These are phyloP conservation scores for Ptilonorhynchus violaceus DNA, from an alignment of 2,113 vertebrate genomes.

Conservation along the genomic window DNA sequence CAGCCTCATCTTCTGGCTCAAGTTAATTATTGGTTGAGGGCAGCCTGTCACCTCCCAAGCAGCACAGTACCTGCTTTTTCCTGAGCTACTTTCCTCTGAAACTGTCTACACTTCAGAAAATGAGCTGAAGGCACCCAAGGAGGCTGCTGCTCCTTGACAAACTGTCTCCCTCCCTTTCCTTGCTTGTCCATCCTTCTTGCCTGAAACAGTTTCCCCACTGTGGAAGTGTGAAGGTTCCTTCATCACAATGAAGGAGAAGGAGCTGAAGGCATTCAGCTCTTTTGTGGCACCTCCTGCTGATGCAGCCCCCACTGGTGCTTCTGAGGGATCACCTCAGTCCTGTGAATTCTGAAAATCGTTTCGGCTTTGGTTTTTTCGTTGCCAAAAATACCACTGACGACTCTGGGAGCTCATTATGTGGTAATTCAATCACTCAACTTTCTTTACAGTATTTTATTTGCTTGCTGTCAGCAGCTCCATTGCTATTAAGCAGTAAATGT, in stretches of 20 bases:
- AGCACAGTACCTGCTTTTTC: neutral
- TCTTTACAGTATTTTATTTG: neutral
- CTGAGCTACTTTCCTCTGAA: neutral
- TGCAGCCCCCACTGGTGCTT: rapidly evolving
- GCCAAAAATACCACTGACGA: neutral
- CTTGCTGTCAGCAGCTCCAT: neutral
- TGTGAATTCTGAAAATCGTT: neutral
- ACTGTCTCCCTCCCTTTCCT: neutral
- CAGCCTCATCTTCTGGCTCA: neutral
- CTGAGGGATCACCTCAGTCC: neutral
- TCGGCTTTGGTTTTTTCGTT: neutral
- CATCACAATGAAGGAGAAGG: neutral
- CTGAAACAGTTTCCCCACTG: neutral
- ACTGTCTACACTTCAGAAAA: neutral
- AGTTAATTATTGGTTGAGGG: neutral
- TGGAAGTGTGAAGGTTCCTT: neutral
- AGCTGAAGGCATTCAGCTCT: neutral
- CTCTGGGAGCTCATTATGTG: neutral
- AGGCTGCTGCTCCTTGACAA: neutral
- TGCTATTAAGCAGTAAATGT: neutral
- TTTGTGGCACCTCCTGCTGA: neutral
- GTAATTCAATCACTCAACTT: neutral
- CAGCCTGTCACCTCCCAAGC: neutral
- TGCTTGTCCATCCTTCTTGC: neutral
- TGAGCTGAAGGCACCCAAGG: neutral